Base-by-base conservation (phyloP, 2,888 invertebrate genomes). In the Eremobia ochroleuca region DNA sequence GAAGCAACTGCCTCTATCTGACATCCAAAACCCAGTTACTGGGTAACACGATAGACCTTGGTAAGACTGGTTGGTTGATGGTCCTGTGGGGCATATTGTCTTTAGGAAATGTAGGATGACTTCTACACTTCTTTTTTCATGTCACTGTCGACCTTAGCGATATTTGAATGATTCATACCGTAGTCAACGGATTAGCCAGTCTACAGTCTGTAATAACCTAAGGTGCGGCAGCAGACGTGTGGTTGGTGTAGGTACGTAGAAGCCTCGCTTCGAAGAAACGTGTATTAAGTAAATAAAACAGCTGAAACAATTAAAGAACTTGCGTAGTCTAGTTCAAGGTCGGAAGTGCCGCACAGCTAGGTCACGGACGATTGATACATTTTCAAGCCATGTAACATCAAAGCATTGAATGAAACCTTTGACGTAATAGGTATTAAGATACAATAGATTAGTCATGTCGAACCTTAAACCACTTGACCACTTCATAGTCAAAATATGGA, bases 241-340 rank as follows among this genome's bases (percentile, higher is more conserved):
- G 11, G 11, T 25, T 5, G 61, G 11, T 13, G 25, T 34, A 25
- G 31, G 6, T 2, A 43, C 28, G 49, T 15, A 31, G 34, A 55
- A 75, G 21, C 62, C 21, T 31, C 18, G 13, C 34, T 76, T 58
- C 40, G 5, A 4, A 55, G 46, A 76, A 64, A 40, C 31, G 31
- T 46, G 31, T 58, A 18, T 6, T 76, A 31, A 64, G 46, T 64
- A 76, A 78, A 62, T 82, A n/a, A 75, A 75, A 13, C 13, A 18
- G 55, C 55, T 82, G 77, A 76, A 64, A 40, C n/a, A 76, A 55
- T 64, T 49, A 21, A 78, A 55, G 46, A 37, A 77, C 21, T 76
- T 74, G 59, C 49, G 66, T 64, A 18, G 43, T 31, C 37, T 40
- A 77, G 83, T 65, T 77, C 77, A 83, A 77, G 77, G 83, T 64